Conservation (phyloP, 2,888 invertebrate species). For the Caenorhabditis sp. region DNA sequence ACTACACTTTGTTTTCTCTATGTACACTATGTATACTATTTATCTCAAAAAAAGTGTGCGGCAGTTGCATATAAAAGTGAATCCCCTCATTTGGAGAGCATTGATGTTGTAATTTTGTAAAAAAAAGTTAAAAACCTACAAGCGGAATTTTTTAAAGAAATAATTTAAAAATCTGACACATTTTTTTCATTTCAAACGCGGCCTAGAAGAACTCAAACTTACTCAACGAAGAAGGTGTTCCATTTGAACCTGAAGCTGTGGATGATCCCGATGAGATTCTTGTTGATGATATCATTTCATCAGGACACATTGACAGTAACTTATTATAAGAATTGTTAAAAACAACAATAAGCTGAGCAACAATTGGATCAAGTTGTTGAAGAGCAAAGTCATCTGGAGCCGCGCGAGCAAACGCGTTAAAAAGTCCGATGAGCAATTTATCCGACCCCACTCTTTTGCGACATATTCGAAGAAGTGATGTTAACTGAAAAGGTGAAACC, state of each 20-base stretch:
- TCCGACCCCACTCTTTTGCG: constrained; percentile 71
- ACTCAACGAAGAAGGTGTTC: constrained; percentile 16
- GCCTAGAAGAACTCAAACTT: too few relatives aligned
- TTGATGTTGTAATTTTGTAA: too few relatives aligned
- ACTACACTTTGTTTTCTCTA: too few relatives aligned
- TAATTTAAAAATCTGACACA: too few relatives aligned
- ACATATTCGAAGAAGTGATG: constrained; percentile 69
- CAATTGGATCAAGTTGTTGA: constrained; percentile 60
- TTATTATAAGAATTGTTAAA: constrained; percentile 65
- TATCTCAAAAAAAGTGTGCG: too few relatives aligned
- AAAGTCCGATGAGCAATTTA: constrained; percentile 67
- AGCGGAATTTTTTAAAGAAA: too few relatives aligned
- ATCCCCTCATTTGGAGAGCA: too few relatives aligned
- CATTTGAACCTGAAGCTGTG: constrained; percentile 23
- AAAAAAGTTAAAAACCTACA: too few relatives aligned
- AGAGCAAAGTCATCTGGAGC: constrained; percentile 57
- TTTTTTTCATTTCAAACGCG: too few relatives aligned
- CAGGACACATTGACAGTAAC: constrained; percentile 45
- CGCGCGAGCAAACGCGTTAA: constrained; percentile 56
- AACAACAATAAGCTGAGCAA: constrained; percentile 61
- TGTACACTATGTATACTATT: too few relatives aligned
- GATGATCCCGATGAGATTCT: constrained; percentile 30
- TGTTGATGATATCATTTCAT: constrained; percentile 24
- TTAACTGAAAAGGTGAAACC: constrained; percentile 51
- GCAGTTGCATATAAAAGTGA: too few relatives aligned